Evolutionary conservation across 2,113 vertebrate species (phyloP), one percentile per base, ranked within the genome.

Genomic region (Mesitornis unicolor): DNA sequence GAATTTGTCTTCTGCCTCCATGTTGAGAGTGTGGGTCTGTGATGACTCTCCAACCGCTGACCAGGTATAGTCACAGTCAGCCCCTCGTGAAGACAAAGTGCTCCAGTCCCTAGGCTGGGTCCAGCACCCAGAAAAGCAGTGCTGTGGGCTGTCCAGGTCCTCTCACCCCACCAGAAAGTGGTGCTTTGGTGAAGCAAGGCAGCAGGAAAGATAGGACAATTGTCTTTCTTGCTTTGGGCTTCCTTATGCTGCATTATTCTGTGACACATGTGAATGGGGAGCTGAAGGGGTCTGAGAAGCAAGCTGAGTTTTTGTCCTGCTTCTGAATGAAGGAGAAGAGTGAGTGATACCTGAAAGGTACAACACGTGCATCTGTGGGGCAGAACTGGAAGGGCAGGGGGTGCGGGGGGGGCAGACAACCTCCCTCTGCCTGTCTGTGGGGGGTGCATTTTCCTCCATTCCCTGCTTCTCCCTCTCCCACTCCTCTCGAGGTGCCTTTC

Each of bases 161-260:
- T 33, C 4, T 47, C 7, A 13, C 14, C 0, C 1, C 0, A 9
- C n/a, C n/a, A n/a, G n/a, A 64, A 80, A 57, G 2, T 14, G 31
- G 28, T 6, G 11, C 15, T 90, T 73, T 38, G 36, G 16, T 65
- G 76, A 73, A 64, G 5, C 38, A 47, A 57, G 50, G 33, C 45
- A 89, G 29, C 22, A 38, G 38, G 22, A 57, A 50, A 59, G 22
- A n/a, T 1, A 59, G 38, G 28, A 11, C 4, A 61, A 11, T 7
- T 31, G 3, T 5, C 17, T 28, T 87, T 35, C 33, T 79, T 16
- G 1, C 13, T 64, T 26, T 33, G 47, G 40, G 14, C 12, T 68
- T 33, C 8, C 26, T 63, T 13, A 1, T 5, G 4, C 16, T 16
- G 0, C 14, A 1, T 64, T 33, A 29, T 11, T 11, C 12, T 5